These are phyloP conservation scores for Escarpia spicata DNA, from an alignment of 2,888 invertebrate genomes.

Conservation along the genomic window DNA sequence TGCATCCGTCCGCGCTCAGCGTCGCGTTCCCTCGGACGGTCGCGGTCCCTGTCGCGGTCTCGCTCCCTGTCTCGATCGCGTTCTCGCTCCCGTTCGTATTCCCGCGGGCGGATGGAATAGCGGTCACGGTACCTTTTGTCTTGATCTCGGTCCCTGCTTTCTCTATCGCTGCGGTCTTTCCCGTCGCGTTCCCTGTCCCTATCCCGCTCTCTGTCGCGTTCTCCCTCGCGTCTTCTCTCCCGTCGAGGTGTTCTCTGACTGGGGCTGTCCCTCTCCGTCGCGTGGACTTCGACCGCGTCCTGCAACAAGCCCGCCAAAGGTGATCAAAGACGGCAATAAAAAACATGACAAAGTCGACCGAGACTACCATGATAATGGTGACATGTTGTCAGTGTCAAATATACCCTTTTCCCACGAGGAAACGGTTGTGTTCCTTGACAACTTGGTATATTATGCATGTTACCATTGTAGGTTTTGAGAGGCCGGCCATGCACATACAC, in stretches of 20 bases:
- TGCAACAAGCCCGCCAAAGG: neutral
- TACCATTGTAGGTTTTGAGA: neutral
- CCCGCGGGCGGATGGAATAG: neutral
- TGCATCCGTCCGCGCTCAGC: neutral
- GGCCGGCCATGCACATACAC: too few relatives aligned
- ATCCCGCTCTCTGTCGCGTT: neutral
- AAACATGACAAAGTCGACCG: neutral
- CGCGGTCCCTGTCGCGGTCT: neutral
- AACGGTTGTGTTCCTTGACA: neutral
- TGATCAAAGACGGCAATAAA: neutral
- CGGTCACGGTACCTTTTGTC: neutral
- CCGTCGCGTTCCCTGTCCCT: neutral
- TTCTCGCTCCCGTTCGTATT: constrained; percentile 4
- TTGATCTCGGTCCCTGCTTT: neutral
- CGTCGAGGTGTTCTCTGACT: neutral
- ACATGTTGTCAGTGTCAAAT: too few relatives aligned
- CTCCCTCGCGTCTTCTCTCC: neutral
- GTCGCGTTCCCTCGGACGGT: neutral
- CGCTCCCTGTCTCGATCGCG: neutral
- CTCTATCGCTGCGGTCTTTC: neutral
- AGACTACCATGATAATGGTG: neutral
- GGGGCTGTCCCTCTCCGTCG: neutral
- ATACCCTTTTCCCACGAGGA: too few relatives aligned
- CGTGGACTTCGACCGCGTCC: constrained; percentile 6
- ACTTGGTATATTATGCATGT: neutral